These are phyloP conservation scores for Ricordea florida DNA, from an alignment of 92 coral and sea anemone genomes.

Conservation along the genomic window DNA sequence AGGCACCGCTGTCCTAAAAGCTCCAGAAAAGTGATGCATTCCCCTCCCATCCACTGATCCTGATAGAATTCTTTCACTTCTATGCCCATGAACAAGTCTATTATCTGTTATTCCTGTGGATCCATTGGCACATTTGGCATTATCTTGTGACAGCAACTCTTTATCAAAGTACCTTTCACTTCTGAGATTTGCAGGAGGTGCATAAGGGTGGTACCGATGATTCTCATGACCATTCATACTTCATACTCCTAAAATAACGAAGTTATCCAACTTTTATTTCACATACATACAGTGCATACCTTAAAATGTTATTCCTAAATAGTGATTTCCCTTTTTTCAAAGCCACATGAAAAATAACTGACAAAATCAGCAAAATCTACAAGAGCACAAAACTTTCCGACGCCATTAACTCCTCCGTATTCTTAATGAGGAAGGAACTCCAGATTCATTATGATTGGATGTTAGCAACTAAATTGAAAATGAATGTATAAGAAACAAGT, in stretches of 20 bases:
- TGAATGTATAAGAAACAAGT: no score
- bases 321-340: no score
- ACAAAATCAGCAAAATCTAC: no score
- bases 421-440: no score
- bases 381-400: no score
- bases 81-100: neutral
- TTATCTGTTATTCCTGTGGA: neutral
- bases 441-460: no score
- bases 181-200: neutral
- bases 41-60: neutral
- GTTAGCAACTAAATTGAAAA: no score
- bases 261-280: neutral
- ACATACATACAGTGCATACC: neutral
- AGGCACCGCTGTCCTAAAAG: neutral
- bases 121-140: neutral
- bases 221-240: slow-evolving; percentile 7
- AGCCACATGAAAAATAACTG: no score
- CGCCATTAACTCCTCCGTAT: no score
- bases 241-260: neutral
- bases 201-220: slow-evolving; percentile 3
- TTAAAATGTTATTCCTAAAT: no score
- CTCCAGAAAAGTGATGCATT: neutral
- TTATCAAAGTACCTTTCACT: neutral
- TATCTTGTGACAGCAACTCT: neutral
- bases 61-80: neutral